Conservation (phyloP, 2,797 vertebrate species). For the Tarsius wallacei region DNA sequence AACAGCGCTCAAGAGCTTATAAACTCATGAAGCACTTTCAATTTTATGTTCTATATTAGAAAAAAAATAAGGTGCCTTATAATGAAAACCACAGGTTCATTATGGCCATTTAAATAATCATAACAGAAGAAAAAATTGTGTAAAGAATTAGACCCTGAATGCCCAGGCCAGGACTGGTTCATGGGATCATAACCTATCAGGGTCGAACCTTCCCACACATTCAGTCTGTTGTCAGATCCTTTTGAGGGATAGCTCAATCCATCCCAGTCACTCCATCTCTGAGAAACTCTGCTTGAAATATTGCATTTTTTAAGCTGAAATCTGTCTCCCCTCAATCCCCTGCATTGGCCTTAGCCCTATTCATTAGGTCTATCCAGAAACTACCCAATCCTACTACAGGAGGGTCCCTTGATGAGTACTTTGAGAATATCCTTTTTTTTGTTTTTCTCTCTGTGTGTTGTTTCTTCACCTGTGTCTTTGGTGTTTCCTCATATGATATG, state of each 20-base stretch:
- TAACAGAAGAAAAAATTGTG: background rate
- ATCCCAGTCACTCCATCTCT: background rate
- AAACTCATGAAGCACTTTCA: background rate
- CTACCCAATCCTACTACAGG: accelerated
- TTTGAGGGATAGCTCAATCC: accelerated
- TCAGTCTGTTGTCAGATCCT: background rate
- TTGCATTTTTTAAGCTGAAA: background rate
- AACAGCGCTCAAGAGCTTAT: background rate
- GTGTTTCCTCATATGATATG: background rate
- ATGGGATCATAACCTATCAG: background rate
- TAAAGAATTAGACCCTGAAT: background rate
- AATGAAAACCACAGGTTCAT: constrained; percentile 50
- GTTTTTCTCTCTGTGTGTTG: background rate
- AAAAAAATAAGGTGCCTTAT: background rate
- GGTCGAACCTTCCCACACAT: background rate
- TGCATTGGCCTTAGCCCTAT: background rate
- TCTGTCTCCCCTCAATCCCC: background rate
- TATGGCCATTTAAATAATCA: constrained; percentile 48
- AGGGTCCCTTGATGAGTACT: accelerated
- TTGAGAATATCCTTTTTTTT: background rate
- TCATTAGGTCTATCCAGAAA: too few species aligned
- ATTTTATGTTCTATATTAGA: background rate
- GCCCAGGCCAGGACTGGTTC: background rate
- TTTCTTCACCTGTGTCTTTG: background rate
- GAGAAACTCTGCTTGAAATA: background rate